Conservation (phyloP, 2,113 vertebrate genomes). For the Trinectes maculatus region DNA sequence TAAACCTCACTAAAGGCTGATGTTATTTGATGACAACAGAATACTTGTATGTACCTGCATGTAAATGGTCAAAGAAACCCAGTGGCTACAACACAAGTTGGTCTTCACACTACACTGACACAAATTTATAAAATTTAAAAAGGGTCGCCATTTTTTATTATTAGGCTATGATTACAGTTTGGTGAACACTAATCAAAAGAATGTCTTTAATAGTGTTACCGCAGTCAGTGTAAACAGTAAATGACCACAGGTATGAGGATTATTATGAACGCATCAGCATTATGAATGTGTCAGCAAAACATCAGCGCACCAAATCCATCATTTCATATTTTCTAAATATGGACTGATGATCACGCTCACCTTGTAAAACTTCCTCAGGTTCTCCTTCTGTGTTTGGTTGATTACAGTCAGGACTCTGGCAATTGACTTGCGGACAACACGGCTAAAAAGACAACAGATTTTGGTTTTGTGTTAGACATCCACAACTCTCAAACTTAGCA, state of each 20-base stretch:
- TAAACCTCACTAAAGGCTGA: too few species aligned
- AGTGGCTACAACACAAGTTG: too few species aligned
- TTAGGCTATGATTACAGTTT: too few species aligned
- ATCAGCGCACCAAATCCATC: slow-evolving; percentile 70
- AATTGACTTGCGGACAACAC: slow-evolving; percentile 97
- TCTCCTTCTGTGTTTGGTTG: slow-evolving; percentile 99
- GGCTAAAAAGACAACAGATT: slow-evolving; percentile 74
- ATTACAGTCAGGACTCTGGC: slow-evolving; percentile 97
- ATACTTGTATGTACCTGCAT: too few species aligned
- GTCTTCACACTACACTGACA: too few species aligned
- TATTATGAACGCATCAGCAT: too few species aligned
- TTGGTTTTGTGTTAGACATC: fast-evolving
- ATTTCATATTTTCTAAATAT: slow-evolving; percentile 7
- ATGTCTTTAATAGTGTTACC: not conserved
- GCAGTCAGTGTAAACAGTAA: slow-evolving; percentile 1
- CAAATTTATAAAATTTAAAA: too few species aligned
- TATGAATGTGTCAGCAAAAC: slow-evolving; percentile 62
- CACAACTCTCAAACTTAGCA: too few species aligned
- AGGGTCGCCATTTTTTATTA: too few species aligned
- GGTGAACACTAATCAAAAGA: fast-evolving
- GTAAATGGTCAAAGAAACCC: too few species aligned
- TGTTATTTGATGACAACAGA: too few species aligned
- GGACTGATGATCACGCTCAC: slow-evolving; percentile 72
- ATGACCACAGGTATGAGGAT: too few species aligned
- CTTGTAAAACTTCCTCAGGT: slow-evolving; percentile 98